phyloP scores from a whole-genome alignment of 2,888 invertebrate species.

The Archaeoteleia sp. region DNA sequence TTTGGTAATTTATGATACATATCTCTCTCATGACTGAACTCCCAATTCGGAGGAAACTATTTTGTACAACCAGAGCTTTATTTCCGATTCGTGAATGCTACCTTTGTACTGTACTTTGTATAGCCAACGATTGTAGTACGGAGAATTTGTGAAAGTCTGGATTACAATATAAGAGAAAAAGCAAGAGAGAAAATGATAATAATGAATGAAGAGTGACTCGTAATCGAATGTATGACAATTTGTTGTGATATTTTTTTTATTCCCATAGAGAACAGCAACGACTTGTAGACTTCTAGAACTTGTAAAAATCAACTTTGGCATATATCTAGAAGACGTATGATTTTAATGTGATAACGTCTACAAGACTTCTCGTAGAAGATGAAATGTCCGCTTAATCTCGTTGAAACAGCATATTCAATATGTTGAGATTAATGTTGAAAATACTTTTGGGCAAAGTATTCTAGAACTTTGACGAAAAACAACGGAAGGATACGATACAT shows the following conservation, averaged over 20 bases:
- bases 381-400: too few species aligned
- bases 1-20: slow-evolving; percentile 51
- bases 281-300: too few species aligned
- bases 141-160: slow-evolving; percentile 40
- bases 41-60: slow-evolving; percentile 50
- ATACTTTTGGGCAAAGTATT: too few species aligned
- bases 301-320: too few species aligned
- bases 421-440: too few species aligned
- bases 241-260: slow-evolving; percentile 45
- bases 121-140: slow-evolving; percentile 44
- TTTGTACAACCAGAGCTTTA: slow-evolving; percentile 51
- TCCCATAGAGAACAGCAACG: too few species aligned
- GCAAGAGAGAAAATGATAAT: slow-evolving; percentile 22
- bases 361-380: too few species aligned
- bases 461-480: too few species aligned
- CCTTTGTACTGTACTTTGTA: slow-evolving; percentile 48
- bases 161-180: slow-evolving; percentile 38
- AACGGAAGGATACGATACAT: too few species aligned
- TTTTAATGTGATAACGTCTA: too few species aligned
- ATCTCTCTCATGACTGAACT: slow-evolving; percentile 51
- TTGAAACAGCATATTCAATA: too few species aligned
- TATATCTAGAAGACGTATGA: too few species aligned
- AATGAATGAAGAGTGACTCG: slow-evolving; percentile 36
- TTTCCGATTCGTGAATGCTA: slow-evolving; percentile 46
- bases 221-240: slow-evolving; percentile 33